Percentiles rank a stretch among this genome's conserved stretches.
Evolutionary conservation across 2,888 invertebrate species (phyloP).

Genomic region (Drosophila anceps): DNA sequence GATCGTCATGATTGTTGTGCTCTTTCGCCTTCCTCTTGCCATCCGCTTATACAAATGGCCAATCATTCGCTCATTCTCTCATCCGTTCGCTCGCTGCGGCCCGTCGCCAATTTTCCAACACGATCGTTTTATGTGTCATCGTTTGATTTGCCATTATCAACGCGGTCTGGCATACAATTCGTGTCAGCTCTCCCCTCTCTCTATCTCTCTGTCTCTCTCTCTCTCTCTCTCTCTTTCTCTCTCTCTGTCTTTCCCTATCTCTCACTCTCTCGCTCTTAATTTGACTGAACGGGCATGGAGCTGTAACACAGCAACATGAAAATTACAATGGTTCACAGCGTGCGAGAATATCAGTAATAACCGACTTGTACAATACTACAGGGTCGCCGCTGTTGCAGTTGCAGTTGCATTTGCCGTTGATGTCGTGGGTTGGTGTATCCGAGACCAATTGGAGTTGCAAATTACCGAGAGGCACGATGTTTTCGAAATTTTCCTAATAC

Average conservation of each 20-base stretch:
- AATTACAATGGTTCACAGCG: conserved; percentile 73
- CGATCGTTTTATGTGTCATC: conserved; percentile 82
- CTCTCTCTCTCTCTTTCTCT: not conserved
- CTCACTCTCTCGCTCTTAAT: not conserved
- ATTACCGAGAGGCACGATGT: conserved; percentile 47
- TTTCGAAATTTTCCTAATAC: conserved; percentile 17
- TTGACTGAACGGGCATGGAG: conserved; percentile 23
- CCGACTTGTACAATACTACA: conserved; percentile 64
- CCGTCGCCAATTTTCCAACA: conserved; percentile 74
- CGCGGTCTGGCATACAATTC: conserved; percentile 70
- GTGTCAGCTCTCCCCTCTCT: conserved; percentile 44
- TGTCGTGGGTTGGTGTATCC: conserved; percentile 42
- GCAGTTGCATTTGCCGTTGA: conserved; percentile 2
- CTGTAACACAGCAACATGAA: conserved; percentile 72
- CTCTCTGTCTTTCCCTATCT: not conserved
- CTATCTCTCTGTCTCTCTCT: not conserved
- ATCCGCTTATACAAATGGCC: conserved; percentile 60
- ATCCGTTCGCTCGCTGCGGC: conserved; percentile 29
- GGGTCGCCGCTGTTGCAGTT: conserved; percentile 29
- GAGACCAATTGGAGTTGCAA: conserved; percentile 44
- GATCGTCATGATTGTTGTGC: conserved; percentile 43
- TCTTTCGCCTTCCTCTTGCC: conserved; percentile 31
- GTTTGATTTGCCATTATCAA: conserved; percentile 83
- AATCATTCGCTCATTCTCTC: conserved; percentile 56
- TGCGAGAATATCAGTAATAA: conserved; percentile 79